Evolutionary conservation across 2,113 vertebrate genomes (phyloP).

Genomic region (Callionymus lyra): DNA sequence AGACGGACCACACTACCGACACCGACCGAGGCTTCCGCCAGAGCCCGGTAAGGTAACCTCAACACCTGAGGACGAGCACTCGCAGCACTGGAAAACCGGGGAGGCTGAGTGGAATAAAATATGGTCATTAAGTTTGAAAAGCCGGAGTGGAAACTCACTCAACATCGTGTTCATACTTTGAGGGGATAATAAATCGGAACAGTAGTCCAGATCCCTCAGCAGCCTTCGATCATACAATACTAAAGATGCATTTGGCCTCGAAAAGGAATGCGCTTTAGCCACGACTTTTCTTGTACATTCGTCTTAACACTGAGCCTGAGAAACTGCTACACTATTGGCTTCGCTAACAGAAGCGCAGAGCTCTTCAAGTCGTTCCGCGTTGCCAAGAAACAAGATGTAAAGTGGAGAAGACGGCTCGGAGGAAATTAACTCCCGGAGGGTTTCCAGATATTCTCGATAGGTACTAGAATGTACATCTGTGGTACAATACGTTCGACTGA

Average conservation of each 20-base stretch:
- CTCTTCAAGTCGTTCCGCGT: no score
- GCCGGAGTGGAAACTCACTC: conserved; percentile 30
- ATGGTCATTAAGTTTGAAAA: conserved; percentile 14
- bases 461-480: no score
- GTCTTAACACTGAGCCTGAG: conserved; percentile 30
- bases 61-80: conserved; percentile 32
- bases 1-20: conserved; percentile 45
- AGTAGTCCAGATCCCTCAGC: conserved; percentile 23
- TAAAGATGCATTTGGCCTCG: conserved; percentile 19
- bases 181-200: conserved; percentile 35
- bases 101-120: conserved; percentile 10
- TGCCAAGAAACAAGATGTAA: no score
- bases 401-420: no score
- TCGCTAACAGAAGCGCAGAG: no score
- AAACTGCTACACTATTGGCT: conserved; percentile 10
- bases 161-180: conserved; percentile 16
- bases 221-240: conserved; percentile 28
- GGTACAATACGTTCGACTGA: no score
- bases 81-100: no score
- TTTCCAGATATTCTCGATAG: no score
- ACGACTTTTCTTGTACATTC: conserved; percentile 16
- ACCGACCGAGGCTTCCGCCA: conserved; percentile 35
- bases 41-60: conserved; percentile 32
- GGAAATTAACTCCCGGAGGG: no score
- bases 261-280: conserved; percentile 10